Base-by-base conservation (phyloP, 1,140 invertebrate species). In the Theocolax elegans region DNA sequence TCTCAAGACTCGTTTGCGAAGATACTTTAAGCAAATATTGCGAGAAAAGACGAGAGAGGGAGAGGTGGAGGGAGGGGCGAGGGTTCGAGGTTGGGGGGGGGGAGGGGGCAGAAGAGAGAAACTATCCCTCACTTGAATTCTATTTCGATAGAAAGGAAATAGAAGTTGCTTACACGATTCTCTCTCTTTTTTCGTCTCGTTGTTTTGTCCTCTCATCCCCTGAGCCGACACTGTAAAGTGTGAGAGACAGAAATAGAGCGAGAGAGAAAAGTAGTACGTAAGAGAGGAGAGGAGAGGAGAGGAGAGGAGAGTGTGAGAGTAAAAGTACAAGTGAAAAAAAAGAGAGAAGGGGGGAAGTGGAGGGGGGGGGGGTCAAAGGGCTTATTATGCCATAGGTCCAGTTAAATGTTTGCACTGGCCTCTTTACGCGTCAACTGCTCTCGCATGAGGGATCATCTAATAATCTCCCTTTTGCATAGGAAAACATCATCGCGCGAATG, bases 401-500 rank as follows among this genome's bases (percentile, higher is more conserved):
- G 62, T 66, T 71, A 44, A 54, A 66, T 70, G 49, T 72, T 76
- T 74, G 56, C 67, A 58, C 27, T 72, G 54, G 51, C 40, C 40
- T 71, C 56, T 62, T 76, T 63, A 72, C 64, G 75, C 75, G 72
- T 74, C 67, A 76, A 76, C 54, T 71, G 42, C 23, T 60, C 19
- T 10, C 9, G 19, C 9, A 7, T 23, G 2, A 29, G 13, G 53
- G 59, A 64, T 70, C 68, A 49, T 59, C 68, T 48, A 48, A 66
- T 69, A 66, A 58, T 68, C 59, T 67, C 42, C 15, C 29, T 40
- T 46, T 56, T 56, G 35, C 49, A 56, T 63, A 58, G 49, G 44
- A 63, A 64, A 67, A 66, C 27, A 69, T 35, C 17, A n/a, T n/a
- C 35, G 38, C 38, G 54, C 31, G 53, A 4, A 6, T n/a, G n/a